Evolutionary conservation across 2,797 vertebrate species (phyloP), one percentile per base, ranked within the genome.

Genomic region (Silurus lanzhouensis): DNA sequence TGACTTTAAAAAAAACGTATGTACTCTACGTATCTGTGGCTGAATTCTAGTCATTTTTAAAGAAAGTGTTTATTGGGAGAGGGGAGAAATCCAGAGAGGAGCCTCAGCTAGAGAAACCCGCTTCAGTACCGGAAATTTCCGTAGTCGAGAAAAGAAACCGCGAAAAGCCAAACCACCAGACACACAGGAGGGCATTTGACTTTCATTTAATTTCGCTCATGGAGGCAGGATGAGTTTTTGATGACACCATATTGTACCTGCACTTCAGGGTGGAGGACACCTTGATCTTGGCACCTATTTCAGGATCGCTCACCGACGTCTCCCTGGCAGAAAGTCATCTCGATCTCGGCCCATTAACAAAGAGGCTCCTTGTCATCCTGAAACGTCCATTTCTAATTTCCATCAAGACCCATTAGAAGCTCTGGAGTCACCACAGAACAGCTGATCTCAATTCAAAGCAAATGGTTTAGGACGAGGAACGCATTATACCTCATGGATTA

Each of bases 201-300:
- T 13, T 38, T 63, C 57, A 63, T 78, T 63, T 61, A 38, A 61
- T n/a, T 60, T 78, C 27, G 44, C 57, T 78, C 27, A n/a, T 78
- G 58, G 22, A 61, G 57, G 31, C 76, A 61, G 31, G 31, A 78
- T 46, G 20, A 7, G 27, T 4, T 79, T 79, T n/a, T 63, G 76
- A 63, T 46, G 76, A 46, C 31, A 63, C 76, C 20, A n/a, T 61
- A 63, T 46, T 46, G 57, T n/a, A 78, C 19, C 27, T 22, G 19
- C 31, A 7, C 58, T 46, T 63, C 77, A 46, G 1, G 6, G 44
- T 52, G 15, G 44, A 81, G 61, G 78, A 48, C 78, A 81, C n/a
- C 44, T 81, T 66, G n/a, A 52, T 27, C 78, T 81, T 66, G 78
- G 22, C 78, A 66, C 13, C 14, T 17, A 27, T 81, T 66, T 66